phyloP scores from a whole-genome alignment of 1,140 invertebrate genomes.

The Harpegnathos saltator region DNA sequence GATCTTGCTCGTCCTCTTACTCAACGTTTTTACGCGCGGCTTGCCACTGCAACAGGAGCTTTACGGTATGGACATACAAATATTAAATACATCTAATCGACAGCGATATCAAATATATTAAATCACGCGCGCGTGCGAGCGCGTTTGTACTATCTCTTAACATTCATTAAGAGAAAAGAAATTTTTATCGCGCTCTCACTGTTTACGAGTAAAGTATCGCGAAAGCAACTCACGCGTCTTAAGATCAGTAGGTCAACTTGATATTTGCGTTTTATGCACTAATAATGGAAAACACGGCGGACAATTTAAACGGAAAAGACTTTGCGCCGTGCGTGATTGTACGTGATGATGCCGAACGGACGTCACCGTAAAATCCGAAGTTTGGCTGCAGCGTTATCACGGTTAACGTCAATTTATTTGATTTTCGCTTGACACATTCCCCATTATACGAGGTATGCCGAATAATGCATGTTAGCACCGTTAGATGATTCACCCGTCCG shows the following conservation, averaged over 20 bases:
- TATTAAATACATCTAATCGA: background rate
- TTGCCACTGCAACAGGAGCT: conserved; percentile 7
- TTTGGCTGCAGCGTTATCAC: no score
- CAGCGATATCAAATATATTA: background rate
- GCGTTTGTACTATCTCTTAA: no score
- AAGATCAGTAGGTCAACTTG: conserved; percentile 4
- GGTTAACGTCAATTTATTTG: no score
- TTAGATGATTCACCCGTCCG: no score
- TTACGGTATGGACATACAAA: conserved; percentile 25
- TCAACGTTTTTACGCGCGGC: background rate
- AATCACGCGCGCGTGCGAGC: background rate
- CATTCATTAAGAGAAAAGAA: no score
- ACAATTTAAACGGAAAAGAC: background rate
- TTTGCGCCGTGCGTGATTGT: no score
- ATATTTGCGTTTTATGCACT: background rate
- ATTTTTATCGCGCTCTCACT: background rate
- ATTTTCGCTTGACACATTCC: no score
- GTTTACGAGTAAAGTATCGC: background rate
- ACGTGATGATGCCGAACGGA: no score
- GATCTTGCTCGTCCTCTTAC: conserved; percentile 11
- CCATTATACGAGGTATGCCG: no score
- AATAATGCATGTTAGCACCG: no score
- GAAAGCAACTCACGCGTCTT: background rate
- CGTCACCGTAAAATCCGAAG: no score
- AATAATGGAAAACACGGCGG: background rate